Evolutionary conservation across 1,140 invertebrate genomes (phyloP), one percentile per base, ranked within the genome.

Genomic region (Drosophila bocqueti): DNA sequence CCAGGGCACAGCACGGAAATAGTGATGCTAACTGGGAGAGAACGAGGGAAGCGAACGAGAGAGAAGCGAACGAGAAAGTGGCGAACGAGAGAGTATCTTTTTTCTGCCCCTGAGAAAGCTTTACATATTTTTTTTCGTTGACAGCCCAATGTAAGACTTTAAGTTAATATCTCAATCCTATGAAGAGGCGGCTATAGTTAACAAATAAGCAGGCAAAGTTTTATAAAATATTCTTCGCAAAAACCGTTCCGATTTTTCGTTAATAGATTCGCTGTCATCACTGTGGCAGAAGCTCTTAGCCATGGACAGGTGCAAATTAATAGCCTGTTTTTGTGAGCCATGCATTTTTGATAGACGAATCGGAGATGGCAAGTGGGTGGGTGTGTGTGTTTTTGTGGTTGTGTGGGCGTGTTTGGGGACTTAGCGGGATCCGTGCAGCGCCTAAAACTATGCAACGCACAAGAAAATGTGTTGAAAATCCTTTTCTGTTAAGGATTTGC

Each of bases 381-480:
- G 31, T 34, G 4, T 36, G 45, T 16, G 29, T 34, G 15, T 49
- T 49, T 16, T 26, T 26, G 24, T 36, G 18, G 52, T 15, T n/a
- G 18, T 40, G 26, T 45, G 47, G 57, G 63, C 50, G 7, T 43
- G 45, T n/a, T 18, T 50, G 26, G 29, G 57, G 75, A 66, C 57
- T 84, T 77, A 81, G 47, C 43, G 72, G 36, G 18, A n/a, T 77
- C 64, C 58, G 55, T 67, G 76, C 73, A 72, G 57, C 62, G 84
- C 84, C 85, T 89, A 90, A 84, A 89, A 89, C 85, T 79, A 81
- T 84, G 81, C 77, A 89, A 74, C 50, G 46, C 63, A 65, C 71
- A 34, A 63, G 80, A 46, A 71, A 87, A 80, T 89, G 84, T 79
- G 81, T 81, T 78, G 77, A 76, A 89, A 87, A 89, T 81, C 85